phyloP scores from a whole-genome alignment of 2,888 invertebrate species.

The Escarpia spicata region DNA sequence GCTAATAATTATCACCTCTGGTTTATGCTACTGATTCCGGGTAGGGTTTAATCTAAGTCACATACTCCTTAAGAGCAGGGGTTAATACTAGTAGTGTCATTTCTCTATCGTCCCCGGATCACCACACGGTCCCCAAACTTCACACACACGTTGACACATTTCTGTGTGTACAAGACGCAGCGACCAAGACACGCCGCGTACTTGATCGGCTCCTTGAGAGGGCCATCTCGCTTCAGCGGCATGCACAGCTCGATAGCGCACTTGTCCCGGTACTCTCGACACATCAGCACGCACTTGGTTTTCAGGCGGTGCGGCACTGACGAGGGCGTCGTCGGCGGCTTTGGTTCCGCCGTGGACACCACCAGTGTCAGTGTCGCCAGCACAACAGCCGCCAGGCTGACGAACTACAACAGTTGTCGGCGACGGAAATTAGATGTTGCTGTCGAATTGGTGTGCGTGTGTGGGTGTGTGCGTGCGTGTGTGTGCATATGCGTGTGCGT shows the following conservation, averaged over 20 bases:
- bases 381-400: neutral
- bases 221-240: neutral
- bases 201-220: neutral
- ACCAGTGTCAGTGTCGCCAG: neutral
- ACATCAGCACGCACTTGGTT: neutral
- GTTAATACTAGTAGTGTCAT: too few species aligned
- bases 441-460: neutral
- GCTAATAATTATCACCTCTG: too few species aligned
- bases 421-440: neutral
- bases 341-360: neutral
- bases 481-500: too few species aligned
- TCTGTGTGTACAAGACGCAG: neutral
- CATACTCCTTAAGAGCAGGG: too few species aligned
- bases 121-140: neutral
- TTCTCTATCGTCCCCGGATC: too few species aligned
- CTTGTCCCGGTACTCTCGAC: neutral
- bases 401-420: neutral
- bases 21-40: too few species aligned
- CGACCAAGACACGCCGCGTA: neutral
- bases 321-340: neutral
- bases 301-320: neutral
- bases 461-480: neutral
- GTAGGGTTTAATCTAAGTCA: too few species aligned
- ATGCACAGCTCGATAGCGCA: neutral
- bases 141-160: neutral